Evolutionary conservation across 2,113 vertebrate genomes (phyloP), one percentile per base, ranked within the genome.

Genomic region (Taurulus bubalis): DNA sequence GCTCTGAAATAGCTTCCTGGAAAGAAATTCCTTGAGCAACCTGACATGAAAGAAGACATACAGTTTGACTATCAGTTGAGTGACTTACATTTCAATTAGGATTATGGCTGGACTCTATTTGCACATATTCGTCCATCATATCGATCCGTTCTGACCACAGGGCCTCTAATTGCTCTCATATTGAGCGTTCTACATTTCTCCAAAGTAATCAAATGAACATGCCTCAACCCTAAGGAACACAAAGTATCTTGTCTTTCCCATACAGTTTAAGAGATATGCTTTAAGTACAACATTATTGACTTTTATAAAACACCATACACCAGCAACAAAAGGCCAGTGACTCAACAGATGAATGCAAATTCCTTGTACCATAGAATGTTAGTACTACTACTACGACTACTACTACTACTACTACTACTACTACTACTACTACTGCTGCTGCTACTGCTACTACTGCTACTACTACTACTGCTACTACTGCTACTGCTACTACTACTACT

Each of bases 1-100:
- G 0, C 58, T 90, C 78, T 30, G 55, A 90, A 91, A 91, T 91
- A 91, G 82, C 73, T 75, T 85, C 85, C 67, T 66, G n/a, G 20
- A 53, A 20, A 83, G 26, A 86, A 69, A 85, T 79, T 87, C 79
- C 79, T 74, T 15, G 28, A 65, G 47, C 68, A 34, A 26, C 40
- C 51, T 20, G 63, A 49, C 75, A 55, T 45, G 40, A 75, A 71
- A 56, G n/a, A 71, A 63, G 42, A 32, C 45, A 38, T 22, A 2
- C 59, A 60, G 16, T 78, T 62, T 49, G n/a, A 72, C 64, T 75
- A 15, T 0, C n/a, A 84, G 60, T 36, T 42, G 14, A 78, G 63
- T n/a, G 6, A n/a, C 36, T 77, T 79, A 2, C n/a, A 18, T 72
- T 69, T 80, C 10, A 78, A 65, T 71, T 36, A 49, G 10, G 22